phyloP scores from a whole-genome alignment of 2,888 invertebrate species.

The Tenthredo amoena region DNA sequence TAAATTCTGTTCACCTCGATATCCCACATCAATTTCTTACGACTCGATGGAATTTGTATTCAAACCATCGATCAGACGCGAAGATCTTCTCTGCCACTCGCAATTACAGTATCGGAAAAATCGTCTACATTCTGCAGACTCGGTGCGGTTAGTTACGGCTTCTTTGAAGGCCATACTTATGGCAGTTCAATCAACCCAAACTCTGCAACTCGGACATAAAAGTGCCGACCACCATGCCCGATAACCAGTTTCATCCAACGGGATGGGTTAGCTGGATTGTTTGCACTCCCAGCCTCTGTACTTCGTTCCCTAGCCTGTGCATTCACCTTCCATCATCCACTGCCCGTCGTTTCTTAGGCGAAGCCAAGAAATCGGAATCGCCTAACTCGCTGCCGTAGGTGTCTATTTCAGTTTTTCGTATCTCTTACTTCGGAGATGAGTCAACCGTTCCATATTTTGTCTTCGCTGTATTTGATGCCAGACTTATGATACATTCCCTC shows the following conservation, averaged over 20 bases:
- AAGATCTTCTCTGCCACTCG: neutral
- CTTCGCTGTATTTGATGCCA: neutral
- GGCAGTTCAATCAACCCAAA: slow-evolving; percentile 20
- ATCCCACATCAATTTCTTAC: neutral
- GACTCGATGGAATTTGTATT: neutral
- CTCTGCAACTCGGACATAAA: neutral
- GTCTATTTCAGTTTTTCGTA: neutral
- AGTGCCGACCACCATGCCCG: neutral
- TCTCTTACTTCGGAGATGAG: neutral
- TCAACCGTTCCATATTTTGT: neutral
- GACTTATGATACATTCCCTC: slow-evolving; percentile 15
- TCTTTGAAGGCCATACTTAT: slow-evolving; percentile 13
- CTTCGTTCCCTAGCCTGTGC: neutral
- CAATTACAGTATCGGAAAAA: neutral
- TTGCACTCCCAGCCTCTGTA: neutral
- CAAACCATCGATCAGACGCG: neutral
- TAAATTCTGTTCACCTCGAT: neutral
- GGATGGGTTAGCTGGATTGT: neutral
- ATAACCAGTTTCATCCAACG: slow-evolving; percentile 15
- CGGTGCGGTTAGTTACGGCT: neutral
- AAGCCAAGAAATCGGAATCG: neutral
- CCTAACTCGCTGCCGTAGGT: neutral
- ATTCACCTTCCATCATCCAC: neutral
- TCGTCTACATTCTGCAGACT: neutral
- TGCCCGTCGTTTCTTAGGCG: neutral